Evolutionary conservation across 2,888 invertebrate species (phyloP), one percentile per base, ranked within the genome.

Genomic region (Melipona beecheii): DNA sequence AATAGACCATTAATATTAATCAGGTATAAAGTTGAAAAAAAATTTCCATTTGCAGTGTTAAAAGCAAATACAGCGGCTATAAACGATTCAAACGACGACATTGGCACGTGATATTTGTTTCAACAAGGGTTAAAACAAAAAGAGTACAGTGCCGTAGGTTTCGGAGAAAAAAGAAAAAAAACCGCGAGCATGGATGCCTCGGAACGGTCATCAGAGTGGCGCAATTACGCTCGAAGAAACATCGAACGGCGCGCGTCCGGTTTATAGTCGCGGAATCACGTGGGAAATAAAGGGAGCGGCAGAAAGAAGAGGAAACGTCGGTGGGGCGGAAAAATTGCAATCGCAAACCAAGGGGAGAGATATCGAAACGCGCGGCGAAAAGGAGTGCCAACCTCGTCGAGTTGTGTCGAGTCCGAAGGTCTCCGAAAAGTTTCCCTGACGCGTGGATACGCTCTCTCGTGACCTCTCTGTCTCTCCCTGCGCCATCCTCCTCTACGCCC

Each of bases 401-500:
- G 69, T 82, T 24, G 69, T 24, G 69, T 75, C 75, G 81, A 81
- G 82, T 27, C 81, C 43, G 9, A 81, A 19, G 31, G 75, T 62
- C 70, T 65, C 43, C 43, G 75, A 54, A 75, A 83, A 83, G 49
- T 83, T 83, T 83, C 71, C 80, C 75, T 71, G 76, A 70, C 75
- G 70, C 82, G 58, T 52, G 69, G 81, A 75, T 81, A 83, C 75
- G 58, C 75, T 52, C 54, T 9, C 36, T 24, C 65, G 65, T 60
- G 49, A 69, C 75, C 54, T 50, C 74, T 64, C 50, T 4, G 15
- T 31, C 43, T 49, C 54, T 49, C 52, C 74, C 72, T 50, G 43
- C 31, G 36, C 19, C 36, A 36, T 0, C 36, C 43, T 43, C 43
- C 11, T 43, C n/a, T n/a, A n/a, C 43, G 9, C 11, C 43, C 9